Base-by-base conservation (phyloP, 2,888 invertebrate genomes). In the Eupithecia subumbrata region DNA sequence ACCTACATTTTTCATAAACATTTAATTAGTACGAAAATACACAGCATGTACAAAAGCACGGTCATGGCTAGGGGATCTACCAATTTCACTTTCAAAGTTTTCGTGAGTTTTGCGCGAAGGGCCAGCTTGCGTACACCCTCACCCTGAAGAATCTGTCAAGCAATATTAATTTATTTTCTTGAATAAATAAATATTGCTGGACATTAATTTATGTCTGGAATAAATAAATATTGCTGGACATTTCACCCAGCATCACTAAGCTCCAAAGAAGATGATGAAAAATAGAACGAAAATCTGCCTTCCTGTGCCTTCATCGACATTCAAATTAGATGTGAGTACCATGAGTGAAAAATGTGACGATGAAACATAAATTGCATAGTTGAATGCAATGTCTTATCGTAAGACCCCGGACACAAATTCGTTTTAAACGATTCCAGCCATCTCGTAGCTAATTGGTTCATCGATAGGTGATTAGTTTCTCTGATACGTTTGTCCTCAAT, bases 361-460 rank as follows among this genome's bases (percentile, higher is more conserved):
- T 37, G 9, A 66, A 66, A 67, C 40, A 18, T 48, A 30, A 12
- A 56, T 43, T 37, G 18, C 43, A 71, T 63, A 60, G 48, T 71
- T 30, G 45, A 68, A 60, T 67, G 52, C 9, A 60, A 67, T 63
- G 8, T 52, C 14, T 68, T 68, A 71, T 77, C 64, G 69, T 74
- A 71, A 66, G 37, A 22, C 63, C 66, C 66, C 75, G 69, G 75
- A 77, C 74, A 52, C 30, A 79, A 73, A 84, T 82, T 80, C 78
- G 74, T 81, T 82, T 80, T 81, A 78, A 84, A 82, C 77, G 77
- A 81, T 80, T 75, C 72, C 73, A 71, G 60, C 77, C 74, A 82
- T 83, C 79, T 79, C 78, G 76, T 79, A 80, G 81, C 83, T 77
- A 84, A 85, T 83, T 77, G 79, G 75, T 78, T 81, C 74, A 80